Conservation (phyloP, 1,140 invertebrate species). For the Drosophila punjabiensis region DNA sequence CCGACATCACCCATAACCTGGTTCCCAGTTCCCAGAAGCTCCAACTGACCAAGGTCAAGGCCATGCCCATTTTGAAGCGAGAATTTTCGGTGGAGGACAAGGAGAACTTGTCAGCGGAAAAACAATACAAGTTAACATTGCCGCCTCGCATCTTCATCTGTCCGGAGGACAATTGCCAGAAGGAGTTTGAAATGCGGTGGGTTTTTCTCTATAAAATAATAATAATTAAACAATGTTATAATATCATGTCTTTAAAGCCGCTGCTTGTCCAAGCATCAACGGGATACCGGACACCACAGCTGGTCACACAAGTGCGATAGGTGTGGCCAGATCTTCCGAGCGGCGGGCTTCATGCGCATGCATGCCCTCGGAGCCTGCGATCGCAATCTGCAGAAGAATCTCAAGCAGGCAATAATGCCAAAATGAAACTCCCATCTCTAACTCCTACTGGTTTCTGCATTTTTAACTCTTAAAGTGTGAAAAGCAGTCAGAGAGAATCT, state of each 20-base stretch:
- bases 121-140: not conserved
- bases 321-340: conserved; percentile 45
- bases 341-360: conserved; percentile 36
- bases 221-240: not conserved
- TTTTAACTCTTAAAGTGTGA: not conserved
- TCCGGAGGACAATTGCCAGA: not conserved
- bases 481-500: not conserved
- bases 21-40: no score
- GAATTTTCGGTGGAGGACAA: not conserved
- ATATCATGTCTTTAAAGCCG: not conserved
- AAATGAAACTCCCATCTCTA: not conserved
- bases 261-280: conserved; percentile 20
- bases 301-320: conserved; percentile 32
- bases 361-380: conserved; percentile 27
- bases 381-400: conserved; percentile 14
- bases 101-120: not conserved
- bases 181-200: conserved; percentile 24
- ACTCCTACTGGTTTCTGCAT: not conserved
- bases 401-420: not conserved
- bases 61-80: not conserved
- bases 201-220: not conserved
- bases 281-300: conserved; percentile 25
- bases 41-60: not conserved
- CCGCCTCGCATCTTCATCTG: not conserved
- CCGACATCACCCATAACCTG: not conserved